phyloP scores from a whole-genome alignment of 2,888 invertebrate genomes.

The Phyllotreta cruciferae region DNA sequence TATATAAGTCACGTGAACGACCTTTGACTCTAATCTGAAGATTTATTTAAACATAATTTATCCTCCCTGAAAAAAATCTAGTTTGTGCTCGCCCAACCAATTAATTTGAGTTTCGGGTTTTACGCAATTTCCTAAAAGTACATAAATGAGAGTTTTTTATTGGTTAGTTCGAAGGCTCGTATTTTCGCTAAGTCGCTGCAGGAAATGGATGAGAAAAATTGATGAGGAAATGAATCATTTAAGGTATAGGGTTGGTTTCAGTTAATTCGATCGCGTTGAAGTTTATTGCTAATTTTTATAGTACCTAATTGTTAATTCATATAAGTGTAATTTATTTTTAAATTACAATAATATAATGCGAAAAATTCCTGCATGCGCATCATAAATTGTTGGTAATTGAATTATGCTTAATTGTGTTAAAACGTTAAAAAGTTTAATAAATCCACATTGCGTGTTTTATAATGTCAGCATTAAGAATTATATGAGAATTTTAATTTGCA shows the following conservation, averaged over 20 bases:
- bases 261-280: too few species aligned
- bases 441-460: slow-evolving; percentile 23
- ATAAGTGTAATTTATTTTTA: slow-evolving; percentile 41
- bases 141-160: slow-evolving; percentile 23
- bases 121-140: slow-evolving; percentile 24
- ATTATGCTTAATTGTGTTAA: slow-evolving; percentile 41
- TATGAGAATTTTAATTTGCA: slow-evolving; percentile 20
- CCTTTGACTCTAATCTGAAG: slow-evolving; percentile 44
- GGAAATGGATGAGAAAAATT: background rate
- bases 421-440: background rate
- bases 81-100: slow-evolving; percentile 32
- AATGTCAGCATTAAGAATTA: slow-evolving; percentile 20
- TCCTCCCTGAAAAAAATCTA: slow-evolving; percentile 33
- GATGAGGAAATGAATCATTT: too few species aligned
- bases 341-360: slow-evolving; percentile 41
- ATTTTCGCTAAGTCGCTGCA: background rate
- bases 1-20: slow-evolving; percentile 54
- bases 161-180: background rate
- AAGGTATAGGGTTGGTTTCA: too few species aligned
- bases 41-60: slow-evolving; percentile 52
- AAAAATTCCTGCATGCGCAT: slow-evolving; percentile 42
- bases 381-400: slow-evolving; percentile 47
- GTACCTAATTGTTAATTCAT: background rate
- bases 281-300: too few species aligned
- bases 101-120: slow-evolving; percentile 30